phyloP scores from a whole-genome alignment of 2,113 vertebrate species.

The Neolamprologus fasciatus region DNA sequence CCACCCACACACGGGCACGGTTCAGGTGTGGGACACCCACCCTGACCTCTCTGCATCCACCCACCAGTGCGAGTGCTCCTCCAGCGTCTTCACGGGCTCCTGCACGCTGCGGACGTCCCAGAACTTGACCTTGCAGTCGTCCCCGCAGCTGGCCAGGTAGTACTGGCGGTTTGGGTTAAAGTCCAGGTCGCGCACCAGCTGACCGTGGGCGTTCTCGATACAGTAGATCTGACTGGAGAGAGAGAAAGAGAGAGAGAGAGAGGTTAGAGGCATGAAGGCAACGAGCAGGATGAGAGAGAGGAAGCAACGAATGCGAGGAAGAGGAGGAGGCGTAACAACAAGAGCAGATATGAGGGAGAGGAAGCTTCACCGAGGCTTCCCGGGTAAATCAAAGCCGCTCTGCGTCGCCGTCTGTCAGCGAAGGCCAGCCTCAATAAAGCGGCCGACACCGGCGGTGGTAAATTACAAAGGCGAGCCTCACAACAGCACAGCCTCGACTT shows the following conservation, averaged over 20 bases:
- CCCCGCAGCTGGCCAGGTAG: constrained; percentile 95
- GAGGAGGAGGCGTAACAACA: not conserved
- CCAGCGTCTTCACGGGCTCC: constrained; percentile 88
- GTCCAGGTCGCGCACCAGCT: constrained; percentile 96
- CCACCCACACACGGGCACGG: not conserved
- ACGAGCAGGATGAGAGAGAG: not conserved
- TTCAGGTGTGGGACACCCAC: not conserved
- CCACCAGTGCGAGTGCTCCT: constrained; percentile 98
- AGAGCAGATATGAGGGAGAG: not conserved
- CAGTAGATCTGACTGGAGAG: constrained; percentile 90
- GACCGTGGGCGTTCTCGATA: constrained; percentile 96
- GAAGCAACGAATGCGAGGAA: not conserved
- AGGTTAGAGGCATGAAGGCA: not conserved
- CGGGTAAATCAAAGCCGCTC: constrained; percentile 56
- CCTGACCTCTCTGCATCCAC: not conserved
- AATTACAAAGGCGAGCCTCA: constrained; percentile 46
- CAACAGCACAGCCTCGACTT: constrained; percentile 37
- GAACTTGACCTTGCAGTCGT: constrained; percentile 99
- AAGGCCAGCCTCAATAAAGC: constrained; percentile 61
- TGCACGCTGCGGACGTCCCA: constrained; percentile 90
- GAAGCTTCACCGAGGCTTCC: constrained; percentile 38
- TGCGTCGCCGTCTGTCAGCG: constrained; percentile 39
- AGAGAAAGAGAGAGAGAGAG: not conserved
- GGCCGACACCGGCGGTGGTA: constrained; percentile 19
- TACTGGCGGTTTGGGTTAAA: constrained; percentile 99